A percentile compares a stretch with the other conserved stretches of the same genome.
Conservation (phyloP, 2,797 vertebrate species). For the Sorex maritimensis region DNA sequence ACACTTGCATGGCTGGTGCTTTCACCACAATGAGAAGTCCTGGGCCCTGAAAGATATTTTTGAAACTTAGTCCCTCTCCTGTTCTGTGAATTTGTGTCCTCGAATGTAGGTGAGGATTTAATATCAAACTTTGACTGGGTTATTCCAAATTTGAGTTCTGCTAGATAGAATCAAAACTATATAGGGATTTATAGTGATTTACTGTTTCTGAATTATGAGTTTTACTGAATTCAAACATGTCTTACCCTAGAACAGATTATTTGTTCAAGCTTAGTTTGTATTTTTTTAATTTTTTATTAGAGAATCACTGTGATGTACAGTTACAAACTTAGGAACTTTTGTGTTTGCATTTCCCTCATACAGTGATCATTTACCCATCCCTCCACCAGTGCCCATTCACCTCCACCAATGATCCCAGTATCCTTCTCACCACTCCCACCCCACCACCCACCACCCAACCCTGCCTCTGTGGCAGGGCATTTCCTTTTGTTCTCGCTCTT, state of each 20-base stretch:
- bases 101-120: conserved; percentile 15
- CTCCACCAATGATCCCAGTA: no score
- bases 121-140: background rate
- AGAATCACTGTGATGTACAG: no score
- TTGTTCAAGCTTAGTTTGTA: background rate
- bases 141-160: conserved; percentile 37
- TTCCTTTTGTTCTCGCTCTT: no score
- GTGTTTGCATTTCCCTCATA: no score
- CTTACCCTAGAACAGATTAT: background rate
- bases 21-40: no score
- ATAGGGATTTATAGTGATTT: background rate
- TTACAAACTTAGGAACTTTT: no score
- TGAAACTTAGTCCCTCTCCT: background rate
- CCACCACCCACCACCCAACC: no score
- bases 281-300: background rate
- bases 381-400: no score
- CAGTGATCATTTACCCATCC: no score
- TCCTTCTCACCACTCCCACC: no score
- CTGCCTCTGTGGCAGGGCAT: no score
- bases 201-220: background rate
- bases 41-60: background rate
- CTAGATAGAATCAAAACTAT: background rate
- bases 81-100: background rate
- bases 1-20: no score
- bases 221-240: conserved; percentile 26